Conservation (phyloP, 1,140 invertebrate genomes). For the Danaus melanippus region DNA sequence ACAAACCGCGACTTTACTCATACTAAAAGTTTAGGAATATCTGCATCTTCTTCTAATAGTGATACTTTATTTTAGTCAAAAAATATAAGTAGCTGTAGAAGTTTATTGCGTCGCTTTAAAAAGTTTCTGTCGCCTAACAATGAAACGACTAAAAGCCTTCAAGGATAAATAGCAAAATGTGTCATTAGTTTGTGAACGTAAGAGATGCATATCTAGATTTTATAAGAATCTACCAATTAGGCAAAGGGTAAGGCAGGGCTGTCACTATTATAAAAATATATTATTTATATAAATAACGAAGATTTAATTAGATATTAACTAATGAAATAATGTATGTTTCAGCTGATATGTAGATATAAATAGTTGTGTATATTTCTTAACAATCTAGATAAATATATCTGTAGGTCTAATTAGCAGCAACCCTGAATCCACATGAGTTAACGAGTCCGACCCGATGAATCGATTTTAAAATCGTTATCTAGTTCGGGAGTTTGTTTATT, state of each 20-base stretch:
- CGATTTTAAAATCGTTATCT: conserved; percentile 59
- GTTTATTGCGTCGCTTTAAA: conserved; percentile 19
- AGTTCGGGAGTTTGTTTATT: conserved; percentile 49
- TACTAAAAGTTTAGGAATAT: too few species aligned
- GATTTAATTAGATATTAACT: too few species aligned
- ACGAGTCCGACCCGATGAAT: conserved; percentile 50
- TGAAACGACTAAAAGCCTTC: conserved; percentile 38
- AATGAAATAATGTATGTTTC: too few species aligned
- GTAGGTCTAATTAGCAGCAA: conserved; percentile 9
- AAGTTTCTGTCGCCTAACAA: conserved; percentile 33
- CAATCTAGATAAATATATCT: too few species aligned
- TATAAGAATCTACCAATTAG: conserved; percentile 56
- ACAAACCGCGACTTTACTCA: too few species aligned
- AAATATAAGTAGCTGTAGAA: conserved; percentile 7
- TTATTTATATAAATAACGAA: too few species aligned
- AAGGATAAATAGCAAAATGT: conserved; percentile 49
- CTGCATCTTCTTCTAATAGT: too few species aligned
- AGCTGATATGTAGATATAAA: too few species aligned
- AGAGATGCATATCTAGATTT: conserved; percentile 48
- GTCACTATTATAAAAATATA: conserved; percentile 3
- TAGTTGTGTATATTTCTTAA: too few species aligned
- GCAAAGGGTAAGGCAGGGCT: conserved; percentile 32
- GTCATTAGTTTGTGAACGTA: conserved; percentile 40
- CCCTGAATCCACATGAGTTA: conserved; percentile 39
- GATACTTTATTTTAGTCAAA: too few species aligned